Percentiles rank a stretch among this genome's conserved stretches.
These are phyloP conservation scores for Scaptomyza parva DNA, from an alignment of 2,888 invertebrate genomes.

Conservation along the genomic window DNA sequence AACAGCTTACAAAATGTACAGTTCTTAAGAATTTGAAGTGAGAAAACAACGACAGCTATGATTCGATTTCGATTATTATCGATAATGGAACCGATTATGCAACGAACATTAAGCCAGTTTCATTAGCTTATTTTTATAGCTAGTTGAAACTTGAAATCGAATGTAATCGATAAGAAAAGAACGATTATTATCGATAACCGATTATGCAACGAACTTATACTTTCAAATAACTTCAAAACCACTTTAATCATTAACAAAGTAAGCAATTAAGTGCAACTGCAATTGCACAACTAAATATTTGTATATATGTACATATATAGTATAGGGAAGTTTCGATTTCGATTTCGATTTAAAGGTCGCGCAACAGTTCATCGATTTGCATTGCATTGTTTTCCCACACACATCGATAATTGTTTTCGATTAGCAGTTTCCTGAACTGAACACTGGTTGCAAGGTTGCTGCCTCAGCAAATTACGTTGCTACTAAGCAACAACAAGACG, in stretches of 20 bases:
- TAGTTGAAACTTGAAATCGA: no score
- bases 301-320: no score
- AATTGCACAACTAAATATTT: background rate
- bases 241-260: no score
- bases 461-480: constrained; percentile 52
- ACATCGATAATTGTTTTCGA: constrained; percentile 56
- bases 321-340: background rate
- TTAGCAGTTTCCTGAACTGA: constrained; percentile 42
- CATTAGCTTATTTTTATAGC: background rate
- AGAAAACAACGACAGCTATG: background rate
- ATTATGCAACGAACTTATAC: no score
- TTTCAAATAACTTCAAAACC: no score
- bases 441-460: constrained; percentile 47
- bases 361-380: constrained; percentile 36
- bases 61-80: background rate
- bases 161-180: no score
- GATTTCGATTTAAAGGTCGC: constrained; percentile 19
- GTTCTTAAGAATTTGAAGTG: background rate
- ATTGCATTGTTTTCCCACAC: constrained; percentile 52
- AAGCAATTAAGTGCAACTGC: background rate
- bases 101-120: background rate
- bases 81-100: background rate
- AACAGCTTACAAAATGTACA: background rate
- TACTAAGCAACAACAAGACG: constrained; percentile 16
- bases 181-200: no score